Evolutionary conservation across 2,888 invertebrate species (phyloP), one percentile per base, ranked within the genome.

Genomic region (Scotopteryx bipunctaria): DNA sequence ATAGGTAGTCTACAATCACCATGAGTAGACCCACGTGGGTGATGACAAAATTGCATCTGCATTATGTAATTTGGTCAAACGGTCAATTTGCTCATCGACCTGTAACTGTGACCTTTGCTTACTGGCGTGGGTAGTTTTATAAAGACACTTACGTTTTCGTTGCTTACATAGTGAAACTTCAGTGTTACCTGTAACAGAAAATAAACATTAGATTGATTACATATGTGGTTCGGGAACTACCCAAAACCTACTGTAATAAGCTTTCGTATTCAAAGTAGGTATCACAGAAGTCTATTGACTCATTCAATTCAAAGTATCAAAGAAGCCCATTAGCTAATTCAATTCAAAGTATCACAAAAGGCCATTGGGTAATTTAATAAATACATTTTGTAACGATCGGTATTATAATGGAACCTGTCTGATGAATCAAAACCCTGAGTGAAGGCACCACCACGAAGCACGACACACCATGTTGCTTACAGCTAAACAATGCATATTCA

Each of bases 401-500:
- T 13, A 37, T 36, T 23, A 32, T 31, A 36, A 42, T 45, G 37
- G 32, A 55, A 63, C 61, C 55, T 61, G 61, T 51, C 41, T 36
- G 32, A 45, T 46, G 54, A 61, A 67, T 71, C 66, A 73, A 64
- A 68, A 61, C 36, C 59, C 57, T 57, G 55, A 51, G 60, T 62
- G 63, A 64, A 71, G 56, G 54, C 59, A 51, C 48, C 59, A 64
- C 57, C 61, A 71, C 72, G n/a, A n/a, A 72, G 70, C 68, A 49
- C 43, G 31, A 38, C 19, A 27, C 6, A 15, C 9, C 11, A 17
- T 48, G 51, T 49, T 33, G 53, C 55, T 63, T 57, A 50, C 44
- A 57, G 46, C 48, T 58, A 60, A 66, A 68, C 71, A 73, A 73
- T 71, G 59, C 66, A 67, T 70, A 72, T 69, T 66, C 63, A 71